Evolutionary conservation across 2,888 invertebrate species (phyloP), one percentile per base, ranked within the genome.

Genomic region (Stratiomys singularior): DNA sequence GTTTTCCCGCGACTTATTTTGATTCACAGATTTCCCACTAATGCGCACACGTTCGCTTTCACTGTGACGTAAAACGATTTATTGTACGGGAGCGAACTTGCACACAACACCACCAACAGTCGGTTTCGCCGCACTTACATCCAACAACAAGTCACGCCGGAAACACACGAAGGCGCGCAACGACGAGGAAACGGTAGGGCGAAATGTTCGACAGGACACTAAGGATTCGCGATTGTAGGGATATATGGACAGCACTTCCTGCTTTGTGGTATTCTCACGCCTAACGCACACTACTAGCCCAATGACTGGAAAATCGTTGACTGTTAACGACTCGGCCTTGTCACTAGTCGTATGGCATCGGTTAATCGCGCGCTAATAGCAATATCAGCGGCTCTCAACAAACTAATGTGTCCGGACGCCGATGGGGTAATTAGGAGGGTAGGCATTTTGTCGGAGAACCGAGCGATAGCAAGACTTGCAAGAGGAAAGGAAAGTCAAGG

Each of bases 231-330:
- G 3, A 21, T 2, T 7, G 23, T 23, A 25, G 60, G 60, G 11
- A 47, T 4, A n/a, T n/a, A n/a, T 46, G 21, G 64, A 30, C 21
- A 47, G 13, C 46, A 30, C 30, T 69, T 69, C 46, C 69, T 21
- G 64, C 25, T 30, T 69, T 27, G 11, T 46, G 9, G 23, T 2
- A 21, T 25, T 60, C 37, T 13, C n/a, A 52, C 2, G 60, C 13
- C 60, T 60, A 37, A 74, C 58, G 25, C 71, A 60, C 37, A 72
- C 74, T 28, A 58, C 74, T 74, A 47, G 58, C 74, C 18, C 60
- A 74, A 74, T 58, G 46, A 37, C 58, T 74, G 58, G 74, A 74
- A 74, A 74, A 74, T 60, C 23, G 58, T 74, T 74, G 60, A 74
- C 74, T 74, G 74, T 60, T 2, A 74, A 74, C 74, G 44, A 58